Base-by-base conservation (phyloP, 2,888 invertebrate species). In the Neocrepidodera transversa region DNA sequence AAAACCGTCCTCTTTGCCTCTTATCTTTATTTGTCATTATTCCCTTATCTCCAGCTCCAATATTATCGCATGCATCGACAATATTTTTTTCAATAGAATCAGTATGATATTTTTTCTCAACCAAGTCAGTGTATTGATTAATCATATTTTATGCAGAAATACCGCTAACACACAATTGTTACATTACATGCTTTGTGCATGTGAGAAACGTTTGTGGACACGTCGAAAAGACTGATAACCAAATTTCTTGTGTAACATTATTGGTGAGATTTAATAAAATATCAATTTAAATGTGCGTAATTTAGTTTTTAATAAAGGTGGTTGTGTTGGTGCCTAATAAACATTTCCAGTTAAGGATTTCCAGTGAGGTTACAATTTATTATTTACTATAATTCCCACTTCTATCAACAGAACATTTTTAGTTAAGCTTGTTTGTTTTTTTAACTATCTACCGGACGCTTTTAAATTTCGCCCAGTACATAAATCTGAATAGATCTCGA, bases 1-100 rank as follows among this genome's bases (percentile, higher is more conserved):
- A 60, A 52, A 62, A 60, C 42, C 42, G 13, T 42, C 65, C 58
- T 62, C 60, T 64, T 53, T 36, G 45, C 47, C 8, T 47, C 43
- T 65, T 65, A 65, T 65, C 65, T 59, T 57, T 61, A 58, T 50
- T 59, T 57, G 60, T 57, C 65, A 52, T 55, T 65, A 63, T 61
- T 65, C 50, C 54, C 58, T 65, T 65, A 65, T 65, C 65, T 63
- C 58, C 16, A 43, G 42, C 53, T 58, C 38, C 51, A 57, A 55
- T 45, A 52, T 55, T 65, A 65, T 65, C 59, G 47, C 63, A 59
- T 50, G 49, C 58, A 64, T 65, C 65, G 61, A 58, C 59, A 58
- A 61, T 58, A 49, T 45, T 47, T 63, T 63, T 65, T 60, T 47
- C 56, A 63, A 62, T 60, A 42, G 42, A 38, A 56, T 47, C 49